Conservation (phyloP, 2,888 invertebrate species). For the Cryptops parisi region DNA sequence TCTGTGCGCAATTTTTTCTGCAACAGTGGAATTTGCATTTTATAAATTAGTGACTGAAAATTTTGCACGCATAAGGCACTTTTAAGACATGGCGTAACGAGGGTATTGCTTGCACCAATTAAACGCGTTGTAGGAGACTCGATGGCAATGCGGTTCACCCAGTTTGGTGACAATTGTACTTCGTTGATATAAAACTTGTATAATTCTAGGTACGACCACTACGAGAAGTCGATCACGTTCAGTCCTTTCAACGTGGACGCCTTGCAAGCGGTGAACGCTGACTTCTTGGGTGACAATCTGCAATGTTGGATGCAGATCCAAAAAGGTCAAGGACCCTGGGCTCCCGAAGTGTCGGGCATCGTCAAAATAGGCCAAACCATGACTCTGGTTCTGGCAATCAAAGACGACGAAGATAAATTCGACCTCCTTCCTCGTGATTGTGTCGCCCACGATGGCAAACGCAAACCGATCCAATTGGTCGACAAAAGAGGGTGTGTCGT, state of each 20-base stretch:
- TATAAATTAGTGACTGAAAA: too few relatives aligned
- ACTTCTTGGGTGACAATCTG: slow-evolving; percentile 86
- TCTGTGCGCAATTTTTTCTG: too few relatives aligned
- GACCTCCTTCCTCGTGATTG: slow-evolving; percentile 90
- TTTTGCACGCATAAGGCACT: too few relatives aligned
- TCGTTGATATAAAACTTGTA: too few relatives aligned
- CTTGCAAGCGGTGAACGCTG: slow-evolving; percentile 86
- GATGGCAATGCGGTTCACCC: too few relatives aligned
- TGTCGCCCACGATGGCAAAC: slow-evolving; percentile 85
- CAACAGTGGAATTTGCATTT: too few relatives aligned
- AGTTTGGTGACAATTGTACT: too few relatives aligned
- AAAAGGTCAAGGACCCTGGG: slow-evolving; percentile 92
- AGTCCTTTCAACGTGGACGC: slow-evolving; percentile 84
- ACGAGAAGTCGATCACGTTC: slow-evolving; percentile 88
- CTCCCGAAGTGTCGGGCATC: slow-evolving; percentile 89
- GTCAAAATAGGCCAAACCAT: slow-evolving; percentile 93
- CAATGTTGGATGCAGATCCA: slow-evolving; percentile 98
- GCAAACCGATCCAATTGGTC: slow-evolving; percentile 81
- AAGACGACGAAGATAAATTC: slow-evolving; percentile 90
- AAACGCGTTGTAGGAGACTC: too few relatives aligned
- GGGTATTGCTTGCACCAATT: too few relatives aligned
- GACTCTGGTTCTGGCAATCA: slow-evolving; percentile 92
- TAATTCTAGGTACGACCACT: slow-evolving; percentile 56
- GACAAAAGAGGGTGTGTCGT: slow-evolving; percentile 89
- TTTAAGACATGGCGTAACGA: too few relatives aligned